Evolutionary conservation across 2,888 invertebrate genomes (phyloP), one percentile per base, ranked within the genome.

Genomic region (Oxystoma pomonae): DNA sequence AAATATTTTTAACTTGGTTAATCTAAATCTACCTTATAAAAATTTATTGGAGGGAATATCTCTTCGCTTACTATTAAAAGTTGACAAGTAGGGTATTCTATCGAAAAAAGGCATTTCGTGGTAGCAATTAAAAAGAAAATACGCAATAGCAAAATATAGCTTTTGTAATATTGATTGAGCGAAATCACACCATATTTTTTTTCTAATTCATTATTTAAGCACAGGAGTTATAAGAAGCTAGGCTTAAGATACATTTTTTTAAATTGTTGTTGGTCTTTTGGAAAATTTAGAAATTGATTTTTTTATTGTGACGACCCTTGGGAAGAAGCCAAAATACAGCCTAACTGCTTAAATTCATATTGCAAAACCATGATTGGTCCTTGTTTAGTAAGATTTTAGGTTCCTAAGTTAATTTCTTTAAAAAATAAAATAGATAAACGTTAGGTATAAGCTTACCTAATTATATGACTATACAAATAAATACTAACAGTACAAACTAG

Each of bases 41-140:
- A 73, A 68, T 63, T 69, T 67, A 70, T 73, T 78, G 78, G 78
- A 78, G 76, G 78, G 78, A 79, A 78, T 78, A 71, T 72, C 63
- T 67, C 64, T 75, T 76, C 70, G 69, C 71, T 73, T 56, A 55
- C 57, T n/a, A n/a, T n/a, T n/a, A 59, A n/a, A 74, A 73, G 68
- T 72, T 70, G 72, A 72, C 72, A 73, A 67, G 71, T 71, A 70
- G 70, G 67, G 59, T 67, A 67, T 63, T 70, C 62, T 68, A 65
- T 62, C 57, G 67, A 72, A 73, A 74, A 75, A 76, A 76, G 76
- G 75, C 75, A 76, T 76, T 75, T 75, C 73, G 68, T 73, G 74
- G 75, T 74, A 73, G 74, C 74, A 75, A 75, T 73, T 73, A 70
- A 71, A 58, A 71, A 57, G 22, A 57, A 59, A 64, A 62, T 49